phyloP scores from a whole-genome alignment of 2,797 vertebrate genomes.

The Scyliorhinus canicula region DNA sequence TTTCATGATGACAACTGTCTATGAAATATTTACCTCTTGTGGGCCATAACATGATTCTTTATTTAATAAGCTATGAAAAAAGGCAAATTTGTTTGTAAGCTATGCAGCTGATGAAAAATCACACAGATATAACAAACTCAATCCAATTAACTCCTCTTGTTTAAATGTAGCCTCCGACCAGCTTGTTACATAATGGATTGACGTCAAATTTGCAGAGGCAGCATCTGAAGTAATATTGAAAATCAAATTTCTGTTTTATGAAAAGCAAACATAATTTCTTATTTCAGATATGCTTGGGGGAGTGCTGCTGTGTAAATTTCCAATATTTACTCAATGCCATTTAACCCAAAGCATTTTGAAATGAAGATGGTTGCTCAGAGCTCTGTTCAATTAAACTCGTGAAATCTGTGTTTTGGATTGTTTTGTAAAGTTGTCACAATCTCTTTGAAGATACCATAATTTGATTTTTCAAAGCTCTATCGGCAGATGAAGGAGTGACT shows the following conservation, averaged over 20 bases:
- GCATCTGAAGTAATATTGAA: background rate
- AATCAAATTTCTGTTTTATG: background rate
- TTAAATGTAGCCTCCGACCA: background rate
- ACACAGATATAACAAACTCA: background rate
- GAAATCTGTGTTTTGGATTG: background rate
- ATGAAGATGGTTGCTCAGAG: background rate
- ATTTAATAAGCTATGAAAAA: background rate
- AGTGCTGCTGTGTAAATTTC: background rate
- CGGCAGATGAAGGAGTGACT: background rate
- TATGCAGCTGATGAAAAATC: background rate
- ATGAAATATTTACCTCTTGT: background rate
- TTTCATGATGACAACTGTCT: background rate
- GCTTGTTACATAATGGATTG: background rate
- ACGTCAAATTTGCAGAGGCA: background rate
- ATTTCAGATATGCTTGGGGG: background rate
- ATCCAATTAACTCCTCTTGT: constrained; percentile 8
- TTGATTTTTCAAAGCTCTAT: background rate
- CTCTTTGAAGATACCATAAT: background rate
- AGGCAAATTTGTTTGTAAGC: background rate
- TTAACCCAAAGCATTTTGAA: background rate
- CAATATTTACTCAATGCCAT: background rate
- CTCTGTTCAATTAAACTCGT: background rate
- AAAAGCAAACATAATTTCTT: background rate
- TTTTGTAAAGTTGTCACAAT: background rate
- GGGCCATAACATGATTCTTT: background rate